Evolutionary conservation across 2,113 vertebrate species (phyloP).

Genomic region (Stegostoma tigrinum): DNA sequence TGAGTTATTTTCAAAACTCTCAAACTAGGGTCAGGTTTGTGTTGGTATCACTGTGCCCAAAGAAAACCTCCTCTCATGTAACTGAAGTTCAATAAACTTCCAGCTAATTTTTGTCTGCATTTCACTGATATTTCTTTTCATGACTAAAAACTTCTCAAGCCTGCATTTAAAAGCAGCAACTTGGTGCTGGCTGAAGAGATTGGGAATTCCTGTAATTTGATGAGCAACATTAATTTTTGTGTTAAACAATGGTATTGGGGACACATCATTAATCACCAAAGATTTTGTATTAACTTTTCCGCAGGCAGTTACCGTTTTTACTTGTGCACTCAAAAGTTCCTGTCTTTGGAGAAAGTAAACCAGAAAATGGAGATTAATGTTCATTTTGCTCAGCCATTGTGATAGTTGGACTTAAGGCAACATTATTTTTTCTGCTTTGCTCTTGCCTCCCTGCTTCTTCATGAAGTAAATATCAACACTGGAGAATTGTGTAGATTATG

Average conservation of each 20-base stretch:
- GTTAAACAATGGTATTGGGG: background rate
- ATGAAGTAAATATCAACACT: background rate
- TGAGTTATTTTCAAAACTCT: too few relatives aligned
- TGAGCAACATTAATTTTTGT: slow-evolving; percentile 28
- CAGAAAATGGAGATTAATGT: background rate
- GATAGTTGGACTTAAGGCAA: background rate
- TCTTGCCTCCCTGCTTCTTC: background rate
- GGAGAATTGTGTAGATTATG: background rate
- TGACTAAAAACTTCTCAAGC: background rate
- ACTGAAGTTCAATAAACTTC: background rate
- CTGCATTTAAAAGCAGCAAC: background rate
- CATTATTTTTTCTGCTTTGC: background rate
- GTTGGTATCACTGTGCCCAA: background rate
- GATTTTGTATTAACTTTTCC: background rate
- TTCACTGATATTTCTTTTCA: background rate
- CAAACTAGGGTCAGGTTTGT: background rate
- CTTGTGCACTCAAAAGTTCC: background rate
- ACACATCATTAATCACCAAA: slow-evolving; percentile 7
- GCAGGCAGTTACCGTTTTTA: background rate
- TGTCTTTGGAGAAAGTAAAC: background rate
- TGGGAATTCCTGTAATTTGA: background rate
- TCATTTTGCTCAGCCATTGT: slow-evolving; percentile 1
- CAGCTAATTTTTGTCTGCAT: background rate
- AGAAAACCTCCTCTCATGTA: background rate
- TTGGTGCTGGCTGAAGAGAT: background rate